Conservation (phyloP, 1,140 invertebrate genomes). For the Drosophila nigrodunni region DNA sequence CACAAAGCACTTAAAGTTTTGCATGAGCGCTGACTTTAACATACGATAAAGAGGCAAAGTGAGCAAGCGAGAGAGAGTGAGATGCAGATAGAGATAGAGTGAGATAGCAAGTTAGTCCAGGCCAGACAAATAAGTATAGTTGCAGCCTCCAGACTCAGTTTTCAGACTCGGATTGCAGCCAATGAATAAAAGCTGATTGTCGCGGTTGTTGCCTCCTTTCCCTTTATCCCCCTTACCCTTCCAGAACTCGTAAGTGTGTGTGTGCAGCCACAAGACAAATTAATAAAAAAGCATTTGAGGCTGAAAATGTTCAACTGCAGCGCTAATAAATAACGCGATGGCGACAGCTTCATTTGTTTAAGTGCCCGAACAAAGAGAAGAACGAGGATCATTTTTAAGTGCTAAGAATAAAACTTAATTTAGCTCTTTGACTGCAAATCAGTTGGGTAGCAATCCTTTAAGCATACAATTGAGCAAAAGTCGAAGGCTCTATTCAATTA, state of each 20-base stretch:
- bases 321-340: slow-evolving; percentile 76
- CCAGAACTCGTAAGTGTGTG: slow-evolving; percentile 24
- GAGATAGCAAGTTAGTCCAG: slow-evolving; percentile 40
- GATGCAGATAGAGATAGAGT: background rate
- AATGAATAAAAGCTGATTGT: slow-evolving; percentile 53
- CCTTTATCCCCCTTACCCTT: background rate
- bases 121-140: slow-evolving; percentile 78
- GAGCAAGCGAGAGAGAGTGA: background rate
- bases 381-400: slow-evolving; percentile 11
- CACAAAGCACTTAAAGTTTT: slow-evolving; percentile 74
- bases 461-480: background rate
- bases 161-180: slow-evolving; percentile 69
- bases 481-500: slow-evolving; percentile 41
- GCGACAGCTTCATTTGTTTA: slow-evolving; percentile 80
- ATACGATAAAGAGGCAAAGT: slow-evolving; percentile 67
- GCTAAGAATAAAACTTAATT: slow-evolving; percentile 30
- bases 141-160: slow-evolving; percentile 47
- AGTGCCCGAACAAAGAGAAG: slow-evolving; percentile 58
- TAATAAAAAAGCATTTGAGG: slow-evolving; percentile 82
- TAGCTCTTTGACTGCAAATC: background rate
- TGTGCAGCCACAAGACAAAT: slow-evolving; percentile 71
- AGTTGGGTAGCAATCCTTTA: background rate
- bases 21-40: slow-evolving; percentile 66
- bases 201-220: slow-evolving; percentile 24
- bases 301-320: slow-evolving; percentile 70